Evolutionary conservation across 2,797 vertebrate species (phyloP).

Genomic region (Rousettus madagascariensis): DNA sequence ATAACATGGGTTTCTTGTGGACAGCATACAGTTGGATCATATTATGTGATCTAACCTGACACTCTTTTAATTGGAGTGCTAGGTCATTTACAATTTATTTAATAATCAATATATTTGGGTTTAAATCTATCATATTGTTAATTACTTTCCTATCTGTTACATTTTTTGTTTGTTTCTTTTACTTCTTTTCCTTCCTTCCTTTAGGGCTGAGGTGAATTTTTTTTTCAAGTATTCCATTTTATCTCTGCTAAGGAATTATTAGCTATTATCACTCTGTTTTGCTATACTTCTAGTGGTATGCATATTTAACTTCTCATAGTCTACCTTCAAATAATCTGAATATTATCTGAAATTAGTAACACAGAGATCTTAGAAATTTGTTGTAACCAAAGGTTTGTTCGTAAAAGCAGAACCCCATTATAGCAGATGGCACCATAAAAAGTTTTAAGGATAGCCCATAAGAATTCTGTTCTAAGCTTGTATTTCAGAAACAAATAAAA

Average conservation of each 20-base stretch:
- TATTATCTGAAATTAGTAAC: background rate
- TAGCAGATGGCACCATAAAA: constrained; percentile 13
- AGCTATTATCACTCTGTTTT: background rate
- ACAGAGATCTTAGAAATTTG: background rate
- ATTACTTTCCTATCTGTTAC: background rate
- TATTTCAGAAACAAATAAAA: constrained; percentile 45
- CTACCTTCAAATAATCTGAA: background rate
- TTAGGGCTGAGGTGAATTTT: background rate
- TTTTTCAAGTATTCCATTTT: constrained; percentile 1
- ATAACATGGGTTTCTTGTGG: background rate
- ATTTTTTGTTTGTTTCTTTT: background rate
- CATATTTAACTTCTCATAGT: background rate
- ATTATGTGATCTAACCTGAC: background rate
- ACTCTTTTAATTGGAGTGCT: background rate
- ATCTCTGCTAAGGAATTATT: background rate
- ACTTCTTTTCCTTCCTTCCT: background rate
- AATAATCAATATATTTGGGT: background rate
- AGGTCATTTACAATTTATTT: background rate
- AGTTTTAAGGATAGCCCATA: background rate
- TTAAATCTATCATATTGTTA: constrained; percentile 1
- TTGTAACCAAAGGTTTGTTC: background rate
- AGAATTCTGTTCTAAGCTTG: constrained; percentile 12
- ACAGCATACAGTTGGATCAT: background rate
- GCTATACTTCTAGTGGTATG: background rate
- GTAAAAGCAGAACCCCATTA: constrained; percentile 8